Base-by-base conservation (phyloP, 92 coral and sea anemone species). In the Porites lobata region DNA sequence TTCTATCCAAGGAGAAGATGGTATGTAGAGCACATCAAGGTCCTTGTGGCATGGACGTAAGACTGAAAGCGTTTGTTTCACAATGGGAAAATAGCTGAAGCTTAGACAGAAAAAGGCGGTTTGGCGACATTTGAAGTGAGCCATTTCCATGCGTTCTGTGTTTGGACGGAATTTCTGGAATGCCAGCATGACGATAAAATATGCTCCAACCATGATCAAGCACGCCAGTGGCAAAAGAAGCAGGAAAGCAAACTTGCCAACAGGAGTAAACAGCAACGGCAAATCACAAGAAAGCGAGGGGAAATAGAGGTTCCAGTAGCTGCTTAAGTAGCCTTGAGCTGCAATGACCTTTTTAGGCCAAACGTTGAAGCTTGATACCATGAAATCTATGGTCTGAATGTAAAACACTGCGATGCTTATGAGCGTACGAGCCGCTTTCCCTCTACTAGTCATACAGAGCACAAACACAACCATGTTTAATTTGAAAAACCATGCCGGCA, bases 11-110 rank as follows among this genome's bases (percentile, higher is more conserved):
- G 98, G 98, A 8, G 85, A 86, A 53, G 21, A 65, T 15, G 84
- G 85, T 91, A 94, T 76, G 75, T 83, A 94, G 4, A 17, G 75
- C 9, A 92, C 62, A 69, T 62, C 78, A 1, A 59, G 86, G 51
- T 90, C 94, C 24, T 56, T 64, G 38, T 54, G 81, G n/a, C 98
- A 94, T 65, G 96, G 96, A 53, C 79, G 88, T 71, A 94, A 64
- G 9, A 89, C 90, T 21, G 89, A 76, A 7, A 92, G 66, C 3
- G 96, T 84, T 38, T 67, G 81, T 64, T 91, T 82, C 26, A 93
- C 94, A 32, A 94, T 88, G 29, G 97, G 95, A 86, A 94, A 94
- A 81, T 94, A 94, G 53, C 86, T 76, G 70, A 94, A 80, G 56
- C 87, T 87, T 7, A 94, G 91, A 65, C 91, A 75, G 26, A 87